Evolutionary conservation across 2,797 vertebrate species (phyloP).

Genomic region (Scolopax rusticola): DNA sequence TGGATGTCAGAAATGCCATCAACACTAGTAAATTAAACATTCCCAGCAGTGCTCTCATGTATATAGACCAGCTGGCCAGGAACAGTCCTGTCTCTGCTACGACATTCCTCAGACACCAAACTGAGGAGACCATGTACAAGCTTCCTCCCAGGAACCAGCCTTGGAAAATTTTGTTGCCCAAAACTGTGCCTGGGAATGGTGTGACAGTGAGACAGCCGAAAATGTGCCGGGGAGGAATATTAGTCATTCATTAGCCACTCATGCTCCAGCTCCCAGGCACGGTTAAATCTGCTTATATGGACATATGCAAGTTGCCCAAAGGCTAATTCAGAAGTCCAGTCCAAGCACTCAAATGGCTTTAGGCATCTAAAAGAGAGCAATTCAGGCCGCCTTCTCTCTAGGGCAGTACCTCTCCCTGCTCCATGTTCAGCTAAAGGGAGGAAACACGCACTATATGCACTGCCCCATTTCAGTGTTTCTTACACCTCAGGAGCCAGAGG

Average conservation of each 20-base stretch:
- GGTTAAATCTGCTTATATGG: background rate
- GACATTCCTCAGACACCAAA: background rate
- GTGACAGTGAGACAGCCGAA: background rate
- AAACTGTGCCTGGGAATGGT: background rate
- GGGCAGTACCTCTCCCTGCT: background rate
- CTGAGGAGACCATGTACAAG: background rate
- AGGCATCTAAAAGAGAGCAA: background rate
- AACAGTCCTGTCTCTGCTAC: rapidly evolving
- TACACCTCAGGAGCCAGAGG: background rate
- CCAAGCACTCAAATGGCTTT: background rate
- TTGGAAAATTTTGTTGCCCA: background rate
- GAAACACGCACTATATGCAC: rapidly evolving
- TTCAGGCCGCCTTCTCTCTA: background rate
- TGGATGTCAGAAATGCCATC: background rate
- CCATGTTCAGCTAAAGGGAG: background rate
- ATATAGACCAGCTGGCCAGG: background rate
- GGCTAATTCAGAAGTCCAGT: background rate
- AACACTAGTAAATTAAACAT: background rate
- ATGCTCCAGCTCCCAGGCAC: background rate
- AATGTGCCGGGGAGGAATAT: rapidly evolving
- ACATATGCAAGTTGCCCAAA: background rate
- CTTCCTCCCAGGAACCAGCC: background rate
- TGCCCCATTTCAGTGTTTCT: background rate
- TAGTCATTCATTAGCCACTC: background rate
- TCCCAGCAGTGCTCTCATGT: rapidly evolving